Base-by-base conservation (phyloP, 2,888 invertebrate genomes). In the Drosophila melanocephala region DNA sequence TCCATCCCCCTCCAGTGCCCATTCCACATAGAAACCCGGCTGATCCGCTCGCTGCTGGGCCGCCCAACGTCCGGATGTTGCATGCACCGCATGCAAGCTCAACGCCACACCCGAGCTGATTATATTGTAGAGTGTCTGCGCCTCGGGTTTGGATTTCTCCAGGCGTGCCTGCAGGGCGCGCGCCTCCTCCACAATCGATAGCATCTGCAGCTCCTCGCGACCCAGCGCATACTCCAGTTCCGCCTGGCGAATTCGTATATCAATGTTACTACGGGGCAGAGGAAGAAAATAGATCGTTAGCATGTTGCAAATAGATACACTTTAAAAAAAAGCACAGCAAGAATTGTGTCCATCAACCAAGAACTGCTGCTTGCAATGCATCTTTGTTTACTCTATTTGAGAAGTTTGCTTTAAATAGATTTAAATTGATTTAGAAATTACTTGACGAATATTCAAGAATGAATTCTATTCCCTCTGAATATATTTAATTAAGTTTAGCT, bases 171-270 rank as follows among this genome's bases (percentile, higher is more conserved):
- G 96, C 28, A 98, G 94, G 59, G 97, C 96, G 67, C 97, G 95
- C 66, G 96, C 96, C 94, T 98, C 97, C 94, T 98, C 97, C 78
- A 97, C 95, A 84, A 98, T 95, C 56, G 97, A 97, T 80, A 97
- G 94, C 90, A 98, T 95, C 93, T 97, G 97, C 79, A 98, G 94
- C 94, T 98, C 98, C 93, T 98, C 98, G 55, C 97, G 95, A 0
- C 98, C 98, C 80, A 97, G 94, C 92, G 97, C 96, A 93, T 97
- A 98, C 92, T 98, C 98, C 84, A 98, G 94, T 93, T 98, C 98
- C 0, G 98, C 98, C 92, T 98, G 97, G 90, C 97, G 96, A 92
- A 98, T 98, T 81, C 97, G 95, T 56, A 96, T 96, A 93, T 98
- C 98, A 71, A 98, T 98, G 93, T 97, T 97, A 89, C 97, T 97